Conservation (phyloP, 2,888 invertebrate genomes). For the Torymus aiolomorphi region DNA sequence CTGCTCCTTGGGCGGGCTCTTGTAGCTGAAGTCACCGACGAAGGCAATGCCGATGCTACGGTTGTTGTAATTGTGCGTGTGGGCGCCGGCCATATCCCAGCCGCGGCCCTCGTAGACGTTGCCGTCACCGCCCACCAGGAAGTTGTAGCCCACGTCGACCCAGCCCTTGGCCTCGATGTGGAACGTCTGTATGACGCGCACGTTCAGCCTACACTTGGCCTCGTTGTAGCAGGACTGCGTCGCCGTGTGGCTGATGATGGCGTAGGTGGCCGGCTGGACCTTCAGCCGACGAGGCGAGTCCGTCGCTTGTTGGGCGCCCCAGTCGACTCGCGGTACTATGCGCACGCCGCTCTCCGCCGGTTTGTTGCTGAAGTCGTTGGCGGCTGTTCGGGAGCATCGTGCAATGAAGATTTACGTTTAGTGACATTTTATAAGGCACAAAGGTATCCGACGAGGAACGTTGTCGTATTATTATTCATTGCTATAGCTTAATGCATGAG, state of each 20-base stretch:
- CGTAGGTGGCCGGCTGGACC: conserved; percentile 68
- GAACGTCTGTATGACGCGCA: conserved; percentile 67
- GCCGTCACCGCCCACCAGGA: conserved; percentile 88
- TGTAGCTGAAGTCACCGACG: conserved; percentile 83
- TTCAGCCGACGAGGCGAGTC: conserved; percentile 59
- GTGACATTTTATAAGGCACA: too few relatives aligned
- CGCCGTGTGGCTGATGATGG: conserved; percentile 69
- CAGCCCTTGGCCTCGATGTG: conserved; percentile 83
- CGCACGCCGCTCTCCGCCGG: conserved; percentile 64
- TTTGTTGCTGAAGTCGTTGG: conserved; percentile 36
- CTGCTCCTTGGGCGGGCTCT: conserved; percentile 68
- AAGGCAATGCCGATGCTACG: conserved; percentile 84
- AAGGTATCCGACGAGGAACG: too few relatives aligned
- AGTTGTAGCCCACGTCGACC: conserved; percentile 80
- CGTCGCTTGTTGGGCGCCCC: conserved; percentile 82
- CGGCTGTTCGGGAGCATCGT: background rate
- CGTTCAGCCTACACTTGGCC: conserved; percentile 64
- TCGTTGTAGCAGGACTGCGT: conserved; percentile 70
- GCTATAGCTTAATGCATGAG: too few relatives aligned
- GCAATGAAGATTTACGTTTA: too few relatives aligned
- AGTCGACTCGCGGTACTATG: conserved; percentile 79
- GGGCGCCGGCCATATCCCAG: conserved; percentile 85
- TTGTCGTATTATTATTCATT: too few relatives aligned
- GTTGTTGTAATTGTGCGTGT: conserved; percentile 82
- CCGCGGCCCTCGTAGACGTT: conserved; percentile 85